A percentile compares a stretch with the other conserved stretches of the same genome.
phyloP scores from a whole-genome alignment of 2,888 invertebrate genomes.

The Tetheella fluctuosa region DNA sequence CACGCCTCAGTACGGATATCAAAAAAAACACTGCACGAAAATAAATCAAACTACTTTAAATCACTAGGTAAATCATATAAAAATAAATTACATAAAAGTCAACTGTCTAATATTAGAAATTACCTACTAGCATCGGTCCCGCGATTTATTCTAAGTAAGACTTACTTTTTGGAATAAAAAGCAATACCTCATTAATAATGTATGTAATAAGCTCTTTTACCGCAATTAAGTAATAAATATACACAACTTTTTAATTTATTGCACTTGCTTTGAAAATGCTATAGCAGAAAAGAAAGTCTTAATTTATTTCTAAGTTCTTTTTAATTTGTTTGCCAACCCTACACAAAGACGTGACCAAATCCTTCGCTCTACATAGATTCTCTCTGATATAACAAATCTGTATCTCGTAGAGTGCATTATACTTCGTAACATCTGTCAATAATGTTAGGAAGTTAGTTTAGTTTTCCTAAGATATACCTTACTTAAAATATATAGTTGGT shows the following conservation, averaged over 20 bases:
- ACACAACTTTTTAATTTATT: too few species aligned
- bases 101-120: not conserved
- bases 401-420: constrained; percentile 4
- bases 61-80: not conserved
- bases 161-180: too few species aligned
- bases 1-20: constrained; percentile 64
- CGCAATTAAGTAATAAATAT: too few species aligned
- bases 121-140: not conserved
- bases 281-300: too few species aligned
- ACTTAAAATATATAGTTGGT: too few species aligned
- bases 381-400: constrained; percentile 42
- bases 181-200: too few species aligned
- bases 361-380: constrained; percentile 65
- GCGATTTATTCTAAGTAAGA: too few species aligned
- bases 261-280: too few species aligned
- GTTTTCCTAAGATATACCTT: too few species aligned
- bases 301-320: too few species aligned
- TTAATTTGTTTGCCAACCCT: constrained; percentile 43
- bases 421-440: not conserved
- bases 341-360: constrained; percentile 62
- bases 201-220: too few species aligned
- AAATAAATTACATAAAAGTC: too few species aligned
- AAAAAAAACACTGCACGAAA: constrained; percentile 38
- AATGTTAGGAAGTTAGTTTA: not conserved
- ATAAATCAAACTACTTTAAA: constrained; percentile 4